These are phyloP conservation scores for Pyrocoelia pectoralis DNA, from an alignment of 2,888 invertebrate genomes.

Conservation along the genomic window DNA sequence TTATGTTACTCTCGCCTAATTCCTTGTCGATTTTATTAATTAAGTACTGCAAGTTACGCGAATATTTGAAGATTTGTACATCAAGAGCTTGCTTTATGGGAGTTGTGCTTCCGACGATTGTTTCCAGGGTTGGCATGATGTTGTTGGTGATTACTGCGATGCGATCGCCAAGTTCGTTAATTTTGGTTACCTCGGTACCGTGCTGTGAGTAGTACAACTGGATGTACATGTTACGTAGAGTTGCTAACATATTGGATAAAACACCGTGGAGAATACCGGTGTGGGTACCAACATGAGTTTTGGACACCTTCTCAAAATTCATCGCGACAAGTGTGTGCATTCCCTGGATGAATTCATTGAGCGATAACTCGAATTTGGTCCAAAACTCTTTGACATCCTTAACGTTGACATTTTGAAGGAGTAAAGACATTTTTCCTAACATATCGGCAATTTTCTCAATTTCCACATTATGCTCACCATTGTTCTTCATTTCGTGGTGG, in stretches of 20 bases:
- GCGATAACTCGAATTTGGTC: neutral
- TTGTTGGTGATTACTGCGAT: conserved; percentile 19
- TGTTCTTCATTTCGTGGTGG: conserved; percentile 16
- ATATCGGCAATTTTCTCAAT: conserved; percentile 7
- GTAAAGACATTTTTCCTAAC: conserved; percentile 10
- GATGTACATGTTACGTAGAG: conserved; percentile 23
- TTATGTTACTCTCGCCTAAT: neutral
- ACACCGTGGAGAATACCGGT: conserved; percentile 18
- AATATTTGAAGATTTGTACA: conserved; percentile 16
- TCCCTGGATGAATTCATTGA: neutral
- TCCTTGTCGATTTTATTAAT: conserved; percentile 13
- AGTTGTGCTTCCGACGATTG: conserved; percentile 6
- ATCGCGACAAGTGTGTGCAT: neutral
- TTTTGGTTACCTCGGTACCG: conserved; percentile 1
- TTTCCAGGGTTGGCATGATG: conserved; percentile 12
- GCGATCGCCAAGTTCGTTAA: conserved; percentile 17
- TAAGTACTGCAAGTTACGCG: conserved; percentile 15
- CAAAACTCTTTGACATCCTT: neutral
- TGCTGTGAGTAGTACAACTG: conserved; percentile 19
- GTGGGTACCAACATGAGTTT: neutral
- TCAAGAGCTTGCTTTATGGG: conserved; percentile 18
- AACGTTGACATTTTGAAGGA: conserved; percentile 9
- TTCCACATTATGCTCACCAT: conserved; percentile 3
- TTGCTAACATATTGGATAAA: conserved; percentile 16
- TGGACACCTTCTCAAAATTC: neutral